phyloP scores from a whole-genome alignment of 2,888 invertebrate genomes.

The Troides aeacus region DNA sequence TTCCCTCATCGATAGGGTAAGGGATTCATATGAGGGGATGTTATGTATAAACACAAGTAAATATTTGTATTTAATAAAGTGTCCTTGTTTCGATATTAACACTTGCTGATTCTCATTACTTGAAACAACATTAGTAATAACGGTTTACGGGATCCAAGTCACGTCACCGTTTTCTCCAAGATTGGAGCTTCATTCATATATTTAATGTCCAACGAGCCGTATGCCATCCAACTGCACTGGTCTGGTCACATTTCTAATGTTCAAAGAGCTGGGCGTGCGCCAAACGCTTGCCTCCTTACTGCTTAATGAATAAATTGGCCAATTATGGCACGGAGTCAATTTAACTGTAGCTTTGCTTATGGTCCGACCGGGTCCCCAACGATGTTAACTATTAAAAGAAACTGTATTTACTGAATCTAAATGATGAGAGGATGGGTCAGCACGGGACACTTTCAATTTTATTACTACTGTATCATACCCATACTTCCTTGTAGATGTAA shows the following conservation, averaged over 20 bases:
- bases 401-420: too few species aligned
- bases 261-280: conserved; percentile 18
- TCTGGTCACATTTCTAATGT: conserved; percentile 10
- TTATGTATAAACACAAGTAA: too few species aligned
- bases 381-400: too few species aligned
- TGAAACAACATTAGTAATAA: neutral
- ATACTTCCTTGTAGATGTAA: too few species aligned
- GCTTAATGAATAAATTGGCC: conserved; percentile 22
- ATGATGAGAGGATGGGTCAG: too few species aligned
- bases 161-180: conserved; percentile 1
- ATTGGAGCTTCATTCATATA: neutral
- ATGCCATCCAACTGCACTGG: conserved; percentile 7
- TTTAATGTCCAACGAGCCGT: neutral
- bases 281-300: conserved; percentile 20
- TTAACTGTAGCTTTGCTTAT: conserved; percentile 17
- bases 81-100: too few species aligned
- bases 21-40: too few species aligned
- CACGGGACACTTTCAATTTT: too few species aligned
- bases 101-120: neutral
- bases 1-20: too few species aligned
- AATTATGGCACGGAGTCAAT: conserved; percentile 20
- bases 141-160: neutral
- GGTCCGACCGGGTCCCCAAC: conserved; percentile 7
- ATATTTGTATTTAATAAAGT: too few species aligned
- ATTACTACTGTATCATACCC: too few species aligned